phyloP scores from a whole-genome alignment of 2,113 vertebrate genomes.

The Micromys minutus region DNA sequence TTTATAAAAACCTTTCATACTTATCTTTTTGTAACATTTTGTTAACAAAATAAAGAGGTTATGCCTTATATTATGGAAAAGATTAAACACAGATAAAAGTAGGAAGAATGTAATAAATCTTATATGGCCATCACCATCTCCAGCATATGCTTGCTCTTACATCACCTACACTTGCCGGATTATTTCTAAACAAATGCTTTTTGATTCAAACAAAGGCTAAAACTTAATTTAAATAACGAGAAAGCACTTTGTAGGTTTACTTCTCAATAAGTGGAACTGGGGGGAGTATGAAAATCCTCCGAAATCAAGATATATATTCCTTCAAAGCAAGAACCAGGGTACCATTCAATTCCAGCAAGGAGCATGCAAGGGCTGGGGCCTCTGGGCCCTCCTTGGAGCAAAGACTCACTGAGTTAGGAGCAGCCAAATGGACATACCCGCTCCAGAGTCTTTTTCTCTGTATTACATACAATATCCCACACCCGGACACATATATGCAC shows the following conservation, averaged over 20 bases:
- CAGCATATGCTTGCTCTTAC: not conserved
- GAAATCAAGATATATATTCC: not conserved
- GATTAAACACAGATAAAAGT: not conserved
- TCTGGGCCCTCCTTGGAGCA: not conserved
- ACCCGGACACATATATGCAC: not conserved
- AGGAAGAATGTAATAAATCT: not conserved
- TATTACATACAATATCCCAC: not conserved
- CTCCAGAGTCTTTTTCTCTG: not conserved
- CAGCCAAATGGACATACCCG: not conserved
- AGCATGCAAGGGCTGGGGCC: not conserved
- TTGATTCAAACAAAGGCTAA: not conserved
- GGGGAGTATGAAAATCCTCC: not conserved
- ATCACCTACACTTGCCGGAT: not conserved
- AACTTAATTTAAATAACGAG: slow-evolving; percentile 36
- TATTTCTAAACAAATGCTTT: not conserved
- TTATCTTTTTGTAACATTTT: not conserved
- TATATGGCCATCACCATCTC: not conserved
- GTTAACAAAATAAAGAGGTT: not conserved
- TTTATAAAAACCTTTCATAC: not conserved
- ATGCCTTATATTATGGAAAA: slow-evolving; percentile 16
- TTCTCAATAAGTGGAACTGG: not conserved
- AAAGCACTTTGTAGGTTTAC: not conserved
- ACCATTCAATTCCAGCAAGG: not conserved
- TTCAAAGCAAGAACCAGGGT: not conserved
- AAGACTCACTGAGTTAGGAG: not conserved